Evolutionary conservation across 1,140 invertebrate species (phyloP).

Genomic region (Octopus sinensis): DNA sequence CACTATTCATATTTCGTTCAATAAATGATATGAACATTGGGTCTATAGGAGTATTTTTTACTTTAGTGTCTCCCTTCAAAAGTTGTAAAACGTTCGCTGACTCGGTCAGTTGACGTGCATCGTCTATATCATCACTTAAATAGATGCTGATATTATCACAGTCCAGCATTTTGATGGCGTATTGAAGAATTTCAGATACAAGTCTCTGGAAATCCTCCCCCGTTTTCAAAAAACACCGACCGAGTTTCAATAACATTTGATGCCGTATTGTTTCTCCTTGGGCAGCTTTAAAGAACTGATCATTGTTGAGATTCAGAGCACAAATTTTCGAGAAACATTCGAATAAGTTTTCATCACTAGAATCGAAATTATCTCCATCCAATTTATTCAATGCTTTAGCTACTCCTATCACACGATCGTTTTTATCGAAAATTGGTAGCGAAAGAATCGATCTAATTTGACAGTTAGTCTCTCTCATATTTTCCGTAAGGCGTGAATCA

Average conservation of each 20-base stretch:
- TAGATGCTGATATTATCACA: background rate
- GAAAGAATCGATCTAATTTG: constrained; percentile 86
- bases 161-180: background rate
- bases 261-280: constrained; percentile 89
- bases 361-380: constrained; percentile 43
- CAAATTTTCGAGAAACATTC: constrained; percentile 91
- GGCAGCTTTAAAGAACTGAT: constrained; percentile 91
- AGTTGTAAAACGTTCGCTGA: too few species aligned
- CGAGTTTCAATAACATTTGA: constrained; percentile 83
- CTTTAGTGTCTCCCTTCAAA: too few species aligned
- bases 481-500: constrained; percentile 74
- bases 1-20: too few species aligned
- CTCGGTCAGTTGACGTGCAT: too few species aligned
- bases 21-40: too few species aligned
- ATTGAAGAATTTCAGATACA: constrained; percentile 60
- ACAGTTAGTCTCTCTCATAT: constrained; percentile 90
- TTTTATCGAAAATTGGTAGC: constrained; percentile 93
- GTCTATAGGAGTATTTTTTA: too few species aligned
- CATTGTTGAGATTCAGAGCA: constrained; percentile 95
- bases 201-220: constrained; percentile 89
- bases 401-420: constrained; percentile 92
- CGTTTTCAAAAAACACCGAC: constrained; percentile 84
- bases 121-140: too few species aligned
- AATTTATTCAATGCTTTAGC: constrained; percentile 94
- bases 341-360: constrained; percentile 64